phyloP scores from a whole-genome alignment of 1,140 invertebrate species.

The Pollicipes pollicipes region DNA sequence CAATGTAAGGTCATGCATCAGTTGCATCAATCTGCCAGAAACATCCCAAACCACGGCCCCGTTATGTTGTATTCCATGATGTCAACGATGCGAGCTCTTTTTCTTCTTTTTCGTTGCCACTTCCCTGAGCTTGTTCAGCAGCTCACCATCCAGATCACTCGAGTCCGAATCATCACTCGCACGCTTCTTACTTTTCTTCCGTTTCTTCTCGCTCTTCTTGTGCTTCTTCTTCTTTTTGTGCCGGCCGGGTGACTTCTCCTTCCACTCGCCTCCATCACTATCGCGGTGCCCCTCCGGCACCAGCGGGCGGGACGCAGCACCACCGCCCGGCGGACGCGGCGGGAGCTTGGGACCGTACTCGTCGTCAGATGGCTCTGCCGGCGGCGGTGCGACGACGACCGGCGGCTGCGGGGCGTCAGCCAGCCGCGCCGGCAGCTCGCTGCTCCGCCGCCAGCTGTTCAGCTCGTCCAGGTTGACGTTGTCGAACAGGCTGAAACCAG shows the following conservation, averaged over 20 bases:
- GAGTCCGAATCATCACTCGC: too few species aligned
- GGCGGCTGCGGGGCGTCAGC: too few species aligned
- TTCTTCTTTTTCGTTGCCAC: too few species aligned
- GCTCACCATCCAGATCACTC: too few species aligned
- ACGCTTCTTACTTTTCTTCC: not conserved
- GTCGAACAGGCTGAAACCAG: not conserved
- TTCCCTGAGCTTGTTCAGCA: too few species aligned
- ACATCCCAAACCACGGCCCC: too few species aligned
- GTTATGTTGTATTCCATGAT: too few species aligned
- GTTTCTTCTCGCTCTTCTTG: not conserved
- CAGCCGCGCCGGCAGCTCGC: not conserved
- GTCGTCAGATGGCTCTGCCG: not conserved
- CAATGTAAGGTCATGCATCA: too few species aligned
- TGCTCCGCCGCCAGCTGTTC: not conserved
- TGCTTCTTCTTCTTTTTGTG: not conserved
- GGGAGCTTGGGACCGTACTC: not conserved
- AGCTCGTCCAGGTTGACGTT: not conserved
- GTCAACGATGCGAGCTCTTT: too few species aligned
- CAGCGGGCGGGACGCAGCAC: not conserved
- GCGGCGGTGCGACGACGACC: too few species aligned
- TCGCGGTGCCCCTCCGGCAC: not conserved
- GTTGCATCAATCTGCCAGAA: too few species aligned
- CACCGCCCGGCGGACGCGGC: not conserved
- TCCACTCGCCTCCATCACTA: not conserved
- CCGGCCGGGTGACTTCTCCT: not conserved